Evolutionary conservation across 1,140 invertebrate species (phyloP).

Genomic region (Heterodera carotae): DNA sequence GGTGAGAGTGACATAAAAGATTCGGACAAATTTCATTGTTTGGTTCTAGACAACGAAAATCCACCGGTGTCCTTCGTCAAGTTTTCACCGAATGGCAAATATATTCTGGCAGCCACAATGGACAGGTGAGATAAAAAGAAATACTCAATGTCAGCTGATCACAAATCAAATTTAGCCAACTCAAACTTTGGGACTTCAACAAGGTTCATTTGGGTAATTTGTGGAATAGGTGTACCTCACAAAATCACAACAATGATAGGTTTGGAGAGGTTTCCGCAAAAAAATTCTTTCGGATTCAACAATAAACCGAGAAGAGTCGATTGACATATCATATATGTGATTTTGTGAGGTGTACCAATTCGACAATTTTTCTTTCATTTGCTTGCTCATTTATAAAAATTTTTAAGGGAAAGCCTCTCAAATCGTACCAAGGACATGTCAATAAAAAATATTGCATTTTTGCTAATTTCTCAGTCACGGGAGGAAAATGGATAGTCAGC

Average conservation of each 20-base stretch:
- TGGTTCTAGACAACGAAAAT: conserved; percentile 80
- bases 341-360: too few relatives aligned
- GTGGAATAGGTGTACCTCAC: too few relatives aligned
- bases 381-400: not conserved
- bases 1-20: conserved; percentile 67
- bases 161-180: conserved; percentile 70
- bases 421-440: conserved; percentile 94
- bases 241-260: too few relatives aligned
- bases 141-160: conserved; percentile 34
- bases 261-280: too few relatives aligned
- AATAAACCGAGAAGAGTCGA: too few relatives aligned
- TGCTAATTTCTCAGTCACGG: conserved; percentile 98
- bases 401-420: conserved; percentile 77
- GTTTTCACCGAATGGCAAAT: conserved; percentile 99
- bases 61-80: conserved; percentile 99
- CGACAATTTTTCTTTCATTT: not conserved
- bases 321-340: too few relatives aligned
- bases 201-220: too few relatives aligned
- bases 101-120: conserved; percentile 93
- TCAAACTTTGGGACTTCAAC: conserved; percentile 98
- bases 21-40: conserved; percentile 22
- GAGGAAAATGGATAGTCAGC: conserved; percentile 99
- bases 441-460: conserved; percentile 99
- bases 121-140: conserved; percentile 74
- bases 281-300: too few relatives aligned